Evolutionary conservation across 2,113 vertebrate species (phyloP).

Genomic region (Noturus placidus): DNA sequence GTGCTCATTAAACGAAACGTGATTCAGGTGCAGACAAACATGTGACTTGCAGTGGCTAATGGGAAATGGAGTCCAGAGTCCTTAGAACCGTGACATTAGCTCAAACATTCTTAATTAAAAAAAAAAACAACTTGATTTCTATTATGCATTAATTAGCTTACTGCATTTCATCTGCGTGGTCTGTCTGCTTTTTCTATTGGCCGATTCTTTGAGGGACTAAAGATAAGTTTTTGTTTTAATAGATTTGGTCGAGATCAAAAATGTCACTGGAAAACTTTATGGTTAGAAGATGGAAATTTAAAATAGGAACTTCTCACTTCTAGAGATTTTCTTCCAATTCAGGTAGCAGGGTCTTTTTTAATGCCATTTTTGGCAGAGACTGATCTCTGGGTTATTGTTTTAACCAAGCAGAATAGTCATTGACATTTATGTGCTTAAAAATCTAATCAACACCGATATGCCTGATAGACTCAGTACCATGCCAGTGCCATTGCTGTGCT

Average conservation of each 20-base stretch:
- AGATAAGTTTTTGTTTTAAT: background rate
- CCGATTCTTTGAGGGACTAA: background rate
- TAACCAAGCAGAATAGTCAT: background rate
- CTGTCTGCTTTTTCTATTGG: too few relatives aligned
- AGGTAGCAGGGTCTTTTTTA: background rate
- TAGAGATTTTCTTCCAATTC: background rate
- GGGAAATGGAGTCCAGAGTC: too few relatives aligned
- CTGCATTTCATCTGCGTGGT: background rate
- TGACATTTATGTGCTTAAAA: background rate
- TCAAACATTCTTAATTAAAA: background rate
- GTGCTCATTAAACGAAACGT: too few relatives aligned
- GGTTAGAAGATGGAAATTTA: background rate
- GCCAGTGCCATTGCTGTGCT: background rate
- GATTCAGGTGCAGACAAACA: too few relatives aligned
- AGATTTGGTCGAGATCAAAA: too few relatives aligned
- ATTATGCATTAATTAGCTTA: background rate
- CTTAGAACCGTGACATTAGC: too few relatives aligned
- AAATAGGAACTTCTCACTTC: background rate
- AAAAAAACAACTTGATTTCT: background rate
- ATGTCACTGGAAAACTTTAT: too few relatives aligned
- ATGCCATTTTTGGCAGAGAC: background rate
- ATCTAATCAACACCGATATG: background rate
- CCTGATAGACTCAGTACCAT: background rate
- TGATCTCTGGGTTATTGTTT: background rate
- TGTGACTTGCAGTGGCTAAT: too few relatives aligned